Evolutionary conservation across 2,888 invertebrate species (phyloP).

Genomic region (Aspidiotus destructor): DNA sequence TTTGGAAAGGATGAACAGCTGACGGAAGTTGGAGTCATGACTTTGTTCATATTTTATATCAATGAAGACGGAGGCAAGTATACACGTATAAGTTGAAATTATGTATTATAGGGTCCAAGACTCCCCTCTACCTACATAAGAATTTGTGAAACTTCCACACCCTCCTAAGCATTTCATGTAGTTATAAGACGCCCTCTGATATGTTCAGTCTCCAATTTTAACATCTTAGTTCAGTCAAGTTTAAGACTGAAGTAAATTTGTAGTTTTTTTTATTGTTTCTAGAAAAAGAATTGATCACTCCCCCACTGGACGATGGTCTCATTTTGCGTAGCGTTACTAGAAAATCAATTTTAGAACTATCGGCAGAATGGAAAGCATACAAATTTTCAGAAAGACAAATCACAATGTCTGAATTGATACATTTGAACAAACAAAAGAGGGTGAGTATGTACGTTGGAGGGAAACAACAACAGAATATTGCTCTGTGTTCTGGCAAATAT

Average conservation of each 20-base stretch:
- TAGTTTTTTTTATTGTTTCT: conserved; percentile 38
- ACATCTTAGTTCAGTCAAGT: neutral
- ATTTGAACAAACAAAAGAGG: conserved; percentile 65
- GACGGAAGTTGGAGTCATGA: conserved; percentile 98
- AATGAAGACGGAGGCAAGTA: conserved; percentile 78
- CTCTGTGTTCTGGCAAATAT: too few species aligned
- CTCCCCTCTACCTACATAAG: too few species aligned
- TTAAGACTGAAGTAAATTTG: too few species aligned
- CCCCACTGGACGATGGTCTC: conserved; percentile 77
- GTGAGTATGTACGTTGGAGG: conserved; percentile 44
- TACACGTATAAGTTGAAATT: neutral
- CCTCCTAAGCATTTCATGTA: neutral
- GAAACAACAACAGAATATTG: too few species aligned
- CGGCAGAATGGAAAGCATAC: conserved; percentile 74
- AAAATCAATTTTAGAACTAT: conserved; percentile 71
- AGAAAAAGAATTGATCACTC: conserved; percentile 87
- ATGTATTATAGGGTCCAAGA: neutral
- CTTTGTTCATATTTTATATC: conserved; percentile 78
- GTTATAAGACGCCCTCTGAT: too few species aligned
- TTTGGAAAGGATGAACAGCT: conserved; percentile 85
- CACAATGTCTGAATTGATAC: conserved; percentile 71
- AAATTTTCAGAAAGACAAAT: conserved; percentile 68
- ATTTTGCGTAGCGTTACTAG: conserved; percentile 93
- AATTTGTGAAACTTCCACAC: neutral
- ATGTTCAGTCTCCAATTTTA: neutral